phyloP scores from a whole-genome alignment of 53 echinoderm and acorn worm species.

The Echinometra lucunter region DNA sequence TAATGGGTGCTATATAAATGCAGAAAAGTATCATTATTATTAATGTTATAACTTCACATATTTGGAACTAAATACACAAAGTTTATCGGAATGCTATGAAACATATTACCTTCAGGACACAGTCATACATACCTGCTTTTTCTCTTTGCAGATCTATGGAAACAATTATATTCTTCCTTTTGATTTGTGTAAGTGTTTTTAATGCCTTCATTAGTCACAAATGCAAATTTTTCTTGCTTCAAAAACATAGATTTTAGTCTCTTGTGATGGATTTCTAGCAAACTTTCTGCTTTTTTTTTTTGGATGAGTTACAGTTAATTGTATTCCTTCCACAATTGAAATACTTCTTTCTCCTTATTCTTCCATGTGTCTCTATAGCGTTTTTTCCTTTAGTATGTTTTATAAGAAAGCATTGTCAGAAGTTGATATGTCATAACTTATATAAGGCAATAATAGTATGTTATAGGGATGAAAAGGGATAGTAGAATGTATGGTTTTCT shows the following conservation, averaged over 20 bases:
- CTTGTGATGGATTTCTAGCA: neutral
- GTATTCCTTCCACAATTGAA: constrained; percentile 4
- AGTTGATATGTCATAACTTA: neutral
- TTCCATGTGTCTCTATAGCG: constrained; percentile 41
- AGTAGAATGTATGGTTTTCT: neutral
- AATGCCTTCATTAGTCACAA: neutral
- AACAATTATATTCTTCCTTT: neutral
- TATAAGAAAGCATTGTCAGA: neutral
- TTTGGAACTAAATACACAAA: neutral
- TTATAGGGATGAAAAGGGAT: neutral
- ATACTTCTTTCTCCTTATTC: constrained; percentile 45
- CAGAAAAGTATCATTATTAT: too few species aligned
- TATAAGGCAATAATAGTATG: neutral
- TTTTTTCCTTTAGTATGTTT: neutral
- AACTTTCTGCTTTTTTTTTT: neutral
- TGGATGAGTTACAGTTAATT: neutral
- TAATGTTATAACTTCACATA: too few species aligned
- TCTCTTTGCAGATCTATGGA: neutral
- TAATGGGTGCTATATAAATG: too few species aligned
- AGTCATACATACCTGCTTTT: neutral
- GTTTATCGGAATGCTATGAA: neutral
- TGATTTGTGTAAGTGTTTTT: neutral
- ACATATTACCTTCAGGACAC: neutral
- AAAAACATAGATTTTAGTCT: neutral
- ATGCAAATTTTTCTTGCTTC: neutral